Evolutionary conservation across 1,140 invertebrate species (phyloP), one percentile per base, ranked within the genome.

Genomic region (Diorhabda sublineata): DNA sequence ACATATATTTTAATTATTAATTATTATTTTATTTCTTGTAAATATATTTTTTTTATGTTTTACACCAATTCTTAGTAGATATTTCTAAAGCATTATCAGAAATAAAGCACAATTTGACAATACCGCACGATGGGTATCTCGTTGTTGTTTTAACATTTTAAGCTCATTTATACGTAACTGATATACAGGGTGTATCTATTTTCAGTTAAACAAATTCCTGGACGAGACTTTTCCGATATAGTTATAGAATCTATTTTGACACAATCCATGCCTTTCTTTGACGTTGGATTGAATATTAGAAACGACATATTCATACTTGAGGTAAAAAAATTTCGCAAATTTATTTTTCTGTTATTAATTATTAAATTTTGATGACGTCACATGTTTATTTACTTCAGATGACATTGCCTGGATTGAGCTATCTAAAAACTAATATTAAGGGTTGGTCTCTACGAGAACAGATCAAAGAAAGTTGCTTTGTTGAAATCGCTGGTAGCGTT

Each of bases 221-320:
- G n/a, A 7, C 44, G 41, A 7, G 44, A 11, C 47, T 7, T 6
- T 5, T 45, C 62, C 6, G 45, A 47, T 26, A 9, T 64, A n/a
- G 45, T 64, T 45, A 26, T 47, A 11, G 45, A 64, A 3, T 45
- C 47, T 6, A 64, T 64, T 64, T 64, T 64, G 62, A 64, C 45
- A 45, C 62, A 64, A 7, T 64, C 62, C 3, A 64, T 64, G 62
- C 62, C 62, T 45, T 45, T 64, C 5, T 64, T 64, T 11, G 62
- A 64, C n/a, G 41, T 64, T 45, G 62, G 62, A 64, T 26, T 64
- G 26, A 45, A 26, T 45, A 64, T 45, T 45, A 9, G 7, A n/a
- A 47, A 45, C 4, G 44, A 64, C 11, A 64, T 7, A 45, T 41
- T 41, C 45, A 64, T 64, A 47, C 26, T 64, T 4, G 44, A 64